Conservation (phyloP, 1,140 invertebrate species). For the Danaus melanippus region DNA sequence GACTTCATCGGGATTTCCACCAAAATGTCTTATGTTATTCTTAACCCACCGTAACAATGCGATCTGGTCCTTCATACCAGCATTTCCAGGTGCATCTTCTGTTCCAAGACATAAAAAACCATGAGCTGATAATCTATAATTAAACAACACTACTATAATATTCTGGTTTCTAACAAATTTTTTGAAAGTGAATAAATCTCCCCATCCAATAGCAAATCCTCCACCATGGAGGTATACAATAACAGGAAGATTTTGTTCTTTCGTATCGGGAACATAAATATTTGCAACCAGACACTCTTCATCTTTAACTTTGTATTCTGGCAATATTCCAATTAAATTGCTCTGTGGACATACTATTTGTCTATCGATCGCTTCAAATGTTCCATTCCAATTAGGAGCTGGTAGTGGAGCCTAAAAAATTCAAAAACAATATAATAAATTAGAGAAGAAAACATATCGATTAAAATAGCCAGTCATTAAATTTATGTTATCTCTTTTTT, state of each 20-base stretch:
- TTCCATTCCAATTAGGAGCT: conserved; percentile 20
- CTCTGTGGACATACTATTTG: conserved; percentile 27
- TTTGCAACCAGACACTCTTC: conserved; percentile 17
- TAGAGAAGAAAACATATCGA: no score
- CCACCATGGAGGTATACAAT: conserved; percentile 16
- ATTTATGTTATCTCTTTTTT: no score
- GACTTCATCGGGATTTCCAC: conserved; percentile 11
- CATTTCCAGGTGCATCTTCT: conserved; percentile 14
- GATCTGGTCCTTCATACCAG: conserved; percentile 18
- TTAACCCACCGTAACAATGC: conserved; percentile 15
- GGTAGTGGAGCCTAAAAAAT: conserved; percentile 27
- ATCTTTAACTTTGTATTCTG: neutral
- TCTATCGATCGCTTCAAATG: conserved; percentile 22
- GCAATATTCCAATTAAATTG: neutral
- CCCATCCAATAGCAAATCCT: conserved; percentile 5
- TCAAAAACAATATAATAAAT: conserved; percentile 1
- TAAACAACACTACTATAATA: conserved; percentile 13
- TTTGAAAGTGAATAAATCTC: conserved; percentile 8
- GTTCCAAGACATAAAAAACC: conserved; percentile 17
- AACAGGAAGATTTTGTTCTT: conserved; percentile 10
- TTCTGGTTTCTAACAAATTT: conserved; percentile 8
- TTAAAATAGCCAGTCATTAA: no score
- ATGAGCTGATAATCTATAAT: conserved; percentile 13
- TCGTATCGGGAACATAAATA: conserved; percentile 12
- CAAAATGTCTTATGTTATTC: conserved; percentile 13